Evolutionary conservation across 2,113 vertebrate species (phyloP).

Genomic region (Pteruthius melanotis): DNA sequence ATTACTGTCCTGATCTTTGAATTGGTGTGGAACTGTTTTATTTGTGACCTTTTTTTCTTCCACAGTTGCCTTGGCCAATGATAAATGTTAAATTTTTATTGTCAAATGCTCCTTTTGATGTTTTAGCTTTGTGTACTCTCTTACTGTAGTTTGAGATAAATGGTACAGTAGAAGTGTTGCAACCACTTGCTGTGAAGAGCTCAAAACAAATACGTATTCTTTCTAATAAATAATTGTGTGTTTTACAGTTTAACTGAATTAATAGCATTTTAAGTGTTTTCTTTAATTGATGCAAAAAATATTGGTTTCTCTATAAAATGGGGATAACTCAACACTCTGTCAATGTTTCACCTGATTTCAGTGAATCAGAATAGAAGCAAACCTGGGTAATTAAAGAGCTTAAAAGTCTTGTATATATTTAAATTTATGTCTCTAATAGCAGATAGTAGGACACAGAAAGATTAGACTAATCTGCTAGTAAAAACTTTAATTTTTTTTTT

Average conservation of each 20-base stretch:
- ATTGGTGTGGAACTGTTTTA: background rate
- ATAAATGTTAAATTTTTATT: background rate
- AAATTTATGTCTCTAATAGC: background rate
- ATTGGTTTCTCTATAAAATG: background rate
- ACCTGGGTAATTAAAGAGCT: constrained; percentile 20
- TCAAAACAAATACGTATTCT: background rate
- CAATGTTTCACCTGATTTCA: background rate
- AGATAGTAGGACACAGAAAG: constrained; percentile 21
- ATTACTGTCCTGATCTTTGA: background rate
- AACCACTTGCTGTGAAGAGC: background rate
- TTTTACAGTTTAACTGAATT: background rate
- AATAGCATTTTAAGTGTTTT: background rate
- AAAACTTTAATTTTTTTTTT: background rate
- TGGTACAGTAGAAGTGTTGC: background rate
- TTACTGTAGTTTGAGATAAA: background rate
- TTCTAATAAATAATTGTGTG: background rate
- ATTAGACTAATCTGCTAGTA: constrained; percentile 5
- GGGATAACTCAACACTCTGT: background rate
- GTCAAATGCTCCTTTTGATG: background rate
- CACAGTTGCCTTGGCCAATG: background rate
- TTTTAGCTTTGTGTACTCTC: background rate
- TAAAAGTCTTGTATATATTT: background rate
- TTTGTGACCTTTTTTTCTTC: background rate
- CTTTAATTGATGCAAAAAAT: background rate
- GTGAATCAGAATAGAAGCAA: background rate